phyloP scores from a whole-genome alignment of 2,797 vertebrate genomes.

The Pampus argenteus region DNA sequence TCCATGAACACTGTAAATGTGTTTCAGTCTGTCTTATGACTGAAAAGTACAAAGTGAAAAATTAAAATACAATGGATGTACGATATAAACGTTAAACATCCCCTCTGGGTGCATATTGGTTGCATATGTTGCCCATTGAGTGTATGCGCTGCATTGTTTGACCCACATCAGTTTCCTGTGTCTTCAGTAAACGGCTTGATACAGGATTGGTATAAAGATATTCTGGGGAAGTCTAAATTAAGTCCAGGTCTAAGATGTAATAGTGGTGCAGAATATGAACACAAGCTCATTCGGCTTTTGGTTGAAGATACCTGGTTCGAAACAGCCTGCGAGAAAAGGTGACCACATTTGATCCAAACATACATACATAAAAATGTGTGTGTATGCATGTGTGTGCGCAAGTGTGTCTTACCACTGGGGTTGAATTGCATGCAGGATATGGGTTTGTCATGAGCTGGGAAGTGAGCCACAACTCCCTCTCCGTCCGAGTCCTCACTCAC shows the following conservation, averaged over 20 bases:
- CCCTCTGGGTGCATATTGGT: not conserved
- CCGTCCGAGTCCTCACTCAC: conserved; percentile 97
- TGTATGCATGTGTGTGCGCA: conserved; percentile 34
- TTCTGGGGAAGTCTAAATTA: not conserved
- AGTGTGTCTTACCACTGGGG: conserved; percentile 91
- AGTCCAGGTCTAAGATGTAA: not conserved
- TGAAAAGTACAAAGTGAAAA: not conserved
- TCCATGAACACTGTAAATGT: not conserved
- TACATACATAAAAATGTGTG: conserved; percentile 28
- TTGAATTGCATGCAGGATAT: conserved; percentile 99
- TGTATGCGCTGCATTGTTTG: not conserved
- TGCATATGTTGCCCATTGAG: not conserved
- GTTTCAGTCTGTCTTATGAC: not conserved
- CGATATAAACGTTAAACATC: not conserved
- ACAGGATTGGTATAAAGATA: not conserved
- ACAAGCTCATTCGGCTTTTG: not conserved
- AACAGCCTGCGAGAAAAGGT: not conserved
- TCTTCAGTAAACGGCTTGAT: not conserved
- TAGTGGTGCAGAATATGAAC: not conserved
- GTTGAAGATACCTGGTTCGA: not conserved
- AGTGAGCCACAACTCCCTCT: conserved; percentile 96
- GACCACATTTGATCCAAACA: conserved; percentile 16
- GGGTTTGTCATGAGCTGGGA: conserved; percentile 98
- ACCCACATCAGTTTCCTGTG: not conserved
- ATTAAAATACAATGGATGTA: not conserved